These are phyloP conservation scores for Epizoanthus stellaris DNA, from an alignment of 92 coral and sea anemone genomes.

Conservation along the genomic window DNA sequence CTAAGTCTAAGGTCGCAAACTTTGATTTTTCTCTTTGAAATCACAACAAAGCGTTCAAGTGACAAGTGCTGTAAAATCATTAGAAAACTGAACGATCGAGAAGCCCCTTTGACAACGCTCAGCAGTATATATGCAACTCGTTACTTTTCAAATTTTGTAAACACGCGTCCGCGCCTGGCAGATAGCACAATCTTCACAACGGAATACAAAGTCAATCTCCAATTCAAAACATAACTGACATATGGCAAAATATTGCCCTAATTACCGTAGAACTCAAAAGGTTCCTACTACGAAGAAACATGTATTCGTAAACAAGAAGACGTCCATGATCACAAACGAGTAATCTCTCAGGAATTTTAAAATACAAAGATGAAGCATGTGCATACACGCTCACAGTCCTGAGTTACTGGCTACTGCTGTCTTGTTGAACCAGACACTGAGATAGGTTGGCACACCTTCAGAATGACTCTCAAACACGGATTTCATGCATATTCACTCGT, in stretches of 20 bases:
- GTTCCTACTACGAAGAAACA: not conserved
- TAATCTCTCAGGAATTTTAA: conserved; percentile 10
- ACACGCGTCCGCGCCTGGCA: conserved; percentile 22
- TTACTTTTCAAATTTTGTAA: conserved; percentile 33
- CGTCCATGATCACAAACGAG: conserved; percentile 13
- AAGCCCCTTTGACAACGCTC: not conserved
- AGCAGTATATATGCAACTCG: conserved; percentile 4
- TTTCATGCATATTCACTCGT: not conserved
- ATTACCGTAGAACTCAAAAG: not conserved
- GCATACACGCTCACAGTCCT: not conserved
- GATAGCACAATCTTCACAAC: not conserved
- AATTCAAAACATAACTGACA: not conserved
- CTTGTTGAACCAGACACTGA: conserved; percentile 9
- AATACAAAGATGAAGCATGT: not conserved
- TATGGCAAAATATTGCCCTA: conserved; percentile 20
- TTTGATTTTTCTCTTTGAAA: no score
- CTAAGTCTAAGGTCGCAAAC: no score
- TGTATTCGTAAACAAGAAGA: not conserved
- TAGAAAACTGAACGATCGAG: not conserved
- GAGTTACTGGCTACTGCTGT: not conserved
- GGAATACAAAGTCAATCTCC: conserved; percentile 11
- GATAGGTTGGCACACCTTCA: conserved; percentile 41
- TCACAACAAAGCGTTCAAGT: no score
- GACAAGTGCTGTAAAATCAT: no score
- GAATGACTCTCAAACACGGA: not conserved